Conservation (phyloP, 2,113 vertebrate genomes). For the Psittacula cyanocephala region DNA sequence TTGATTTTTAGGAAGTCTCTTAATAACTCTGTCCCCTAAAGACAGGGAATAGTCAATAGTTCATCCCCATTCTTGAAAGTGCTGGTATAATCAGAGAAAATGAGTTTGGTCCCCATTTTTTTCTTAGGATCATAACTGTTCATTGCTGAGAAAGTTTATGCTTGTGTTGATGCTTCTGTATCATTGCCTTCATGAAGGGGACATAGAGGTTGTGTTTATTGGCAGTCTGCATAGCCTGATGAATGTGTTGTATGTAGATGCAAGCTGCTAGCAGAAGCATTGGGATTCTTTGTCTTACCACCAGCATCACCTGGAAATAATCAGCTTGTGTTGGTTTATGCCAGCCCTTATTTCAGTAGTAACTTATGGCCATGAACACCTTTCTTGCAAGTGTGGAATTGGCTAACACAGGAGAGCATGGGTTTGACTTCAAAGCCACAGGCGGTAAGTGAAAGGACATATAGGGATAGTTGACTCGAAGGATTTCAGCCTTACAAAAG, state of each 20-base stretch:
- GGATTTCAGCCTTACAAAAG: not conserved
- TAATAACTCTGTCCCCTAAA: not conserved
- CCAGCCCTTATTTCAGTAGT: not conserved
- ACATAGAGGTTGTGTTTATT: fast-evolving
- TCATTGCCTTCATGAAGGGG: not conserved
- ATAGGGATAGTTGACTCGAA: not conserved
- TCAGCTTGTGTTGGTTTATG: not conserved
- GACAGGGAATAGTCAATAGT: not conserved
- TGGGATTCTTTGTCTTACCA: not conserved
- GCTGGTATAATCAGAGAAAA: not conserved
- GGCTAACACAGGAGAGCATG: not conserved
- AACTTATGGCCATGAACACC: not conserved
- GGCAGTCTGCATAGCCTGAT: fast-evolving
- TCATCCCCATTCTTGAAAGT: not conserved
- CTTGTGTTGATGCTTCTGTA: not conserved
- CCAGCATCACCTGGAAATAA: not conserved
- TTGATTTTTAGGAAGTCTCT: not conserved
- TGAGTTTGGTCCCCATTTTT: not conserved
- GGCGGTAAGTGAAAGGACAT: not conserved
- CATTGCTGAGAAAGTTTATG: not conserved
- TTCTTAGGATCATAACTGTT: not conserved
- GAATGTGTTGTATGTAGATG: not conserved
- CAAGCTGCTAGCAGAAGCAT: fast-evolving
- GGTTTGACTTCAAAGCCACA: not conserved
- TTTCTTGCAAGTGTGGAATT: not conserved